Evolutionary conservation across 2,113 vertebrate species (phyloP).

Genomic region (Pomatostomus ruficeps): DNA sequence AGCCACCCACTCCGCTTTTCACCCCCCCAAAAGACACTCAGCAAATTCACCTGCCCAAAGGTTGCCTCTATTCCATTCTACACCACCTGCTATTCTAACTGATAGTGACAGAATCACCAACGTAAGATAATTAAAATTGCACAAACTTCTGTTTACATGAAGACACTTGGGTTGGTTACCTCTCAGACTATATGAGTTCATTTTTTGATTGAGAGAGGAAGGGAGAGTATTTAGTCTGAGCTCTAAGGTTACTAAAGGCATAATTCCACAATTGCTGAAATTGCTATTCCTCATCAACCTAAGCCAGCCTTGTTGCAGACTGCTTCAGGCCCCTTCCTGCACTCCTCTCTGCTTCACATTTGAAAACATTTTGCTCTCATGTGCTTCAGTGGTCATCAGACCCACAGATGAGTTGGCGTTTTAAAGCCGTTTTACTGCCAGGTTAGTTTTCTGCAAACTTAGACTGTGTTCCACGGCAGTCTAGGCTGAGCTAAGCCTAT

Average conservation of each 20-base stretch:
- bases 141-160: not conserved
- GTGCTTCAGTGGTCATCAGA: not conserved
- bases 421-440: not conserved
- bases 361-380: not conserved
- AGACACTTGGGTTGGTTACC: not conserved
- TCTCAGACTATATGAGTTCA: not conserved
- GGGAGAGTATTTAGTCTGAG: not conserved
- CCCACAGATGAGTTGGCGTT: not conserved
- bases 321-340: not conserved
- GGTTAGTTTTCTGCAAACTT: not conserved
- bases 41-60: not conserved
- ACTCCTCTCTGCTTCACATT: not conserved
- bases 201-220: not conserved
- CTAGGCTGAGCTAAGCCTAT: not conserved
- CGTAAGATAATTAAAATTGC: not conserved
- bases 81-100: not conserved
- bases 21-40: not conserved
- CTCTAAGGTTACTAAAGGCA: not conserved
- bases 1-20: accelerated
- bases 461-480: not conserved
- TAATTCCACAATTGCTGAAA: not conserved
- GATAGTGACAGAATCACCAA: not conserved
- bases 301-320: not conserved
- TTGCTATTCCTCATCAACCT: not conserved
- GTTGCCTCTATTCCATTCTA: not conserved